phyloP scores from a whole-genome alignment of 2,113 vertebrate genomes.

The Cololabis saira region DNA sequence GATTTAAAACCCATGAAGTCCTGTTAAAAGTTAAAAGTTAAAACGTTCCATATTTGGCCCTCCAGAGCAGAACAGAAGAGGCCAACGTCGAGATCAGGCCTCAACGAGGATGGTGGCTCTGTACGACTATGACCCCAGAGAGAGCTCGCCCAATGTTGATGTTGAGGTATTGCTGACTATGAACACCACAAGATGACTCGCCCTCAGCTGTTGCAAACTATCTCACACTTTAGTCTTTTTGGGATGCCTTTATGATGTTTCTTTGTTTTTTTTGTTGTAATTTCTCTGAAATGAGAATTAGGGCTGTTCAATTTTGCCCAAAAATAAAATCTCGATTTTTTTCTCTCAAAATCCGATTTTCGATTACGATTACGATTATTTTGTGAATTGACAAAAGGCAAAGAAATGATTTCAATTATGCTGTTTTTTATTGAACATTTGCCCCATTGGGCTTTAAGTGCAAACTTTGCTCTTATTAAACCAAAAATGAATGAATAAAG shows the following conservation, averaged over 20 bases:
- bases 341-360: too few species aligned
- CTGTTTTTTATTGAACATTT: too few species aligned
- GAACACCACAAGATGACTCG: background rate
- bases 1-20: background rate
- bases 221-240: background rate
- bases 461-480: too few species aligned
- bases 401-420: too few species aligned
- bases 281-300: background rate
- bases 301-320: too few species aligned
- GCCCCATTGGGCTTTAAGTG: too few species aligned
- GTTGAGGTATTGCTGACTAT: slow-evolving; percentile 84
- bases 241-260: background rate
- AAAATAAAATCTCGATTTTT: too few species aligned
- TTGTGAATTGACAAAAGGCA: too few species aligned
- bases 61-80: slow-evolving; percentile 75
- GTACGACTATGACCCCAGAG: slow-evolving; percentile 95
- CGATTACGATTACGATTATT: too few species aligned
- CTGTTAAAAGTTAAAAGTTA: too few species aligned
- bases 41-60: background rate
- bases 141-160: slow-evolving; percentile 95
- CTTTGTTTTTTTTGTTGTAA: background rate
- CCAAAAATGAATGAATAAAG: too few species aligned
- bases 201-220: background rate
- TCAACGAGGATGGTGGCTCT: slow-evolving; percentile 90
- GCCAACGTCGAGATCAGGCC: slow-evolving; percentile 75